phyloP scores from a whole-genome alignment of 1,140 invertebrate genomes.

The Drosophila tsacasi region DNA sequence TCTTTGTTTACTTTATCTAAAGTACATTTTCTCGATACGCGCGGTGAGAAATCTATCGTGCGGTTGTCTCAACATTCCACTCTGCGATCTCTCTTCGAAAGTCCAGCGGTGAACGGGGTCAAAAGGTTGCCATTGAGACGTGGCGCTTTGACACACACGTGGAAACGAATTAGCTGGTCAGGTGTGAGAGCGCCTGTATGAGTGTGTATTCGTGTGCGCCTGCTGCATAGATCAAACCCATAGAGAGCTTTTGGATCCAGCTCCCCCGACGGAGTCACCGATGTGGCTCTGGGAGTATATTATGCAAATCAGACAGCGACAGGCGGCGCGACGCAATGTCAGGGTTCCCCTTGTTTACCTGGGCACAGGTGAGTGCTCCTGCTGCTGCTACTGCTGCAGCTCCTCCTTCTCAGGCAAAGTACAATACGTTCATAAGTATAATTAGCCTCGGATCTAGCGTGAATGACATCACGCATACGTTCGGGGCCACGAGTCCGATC shows the following conservation, averaged over 20 bases:
- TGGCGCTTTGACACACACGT: constrained; percentile 75
- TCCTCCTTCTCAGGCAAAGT: not conserved
- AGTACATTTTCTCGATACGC: constrained; percentile 33
- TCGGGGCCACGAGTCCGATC: constrained; percentile 36
- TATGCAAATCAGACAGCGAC: constrained; percentile 70
- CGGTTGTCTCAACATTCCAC: constrained; percentile 5
- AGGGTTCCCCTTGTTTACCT: constrained; percentile 68
- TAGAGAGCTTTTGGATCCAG: constrained; percentile 18
- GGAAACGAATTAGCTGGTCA: constrained; percentile 34
- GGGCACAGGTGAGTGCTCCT: constrained; percentile 66
- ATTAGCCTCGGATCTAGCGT: constrained; percentile 27
- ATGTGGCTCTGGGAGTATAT: constrained; percentile 80
- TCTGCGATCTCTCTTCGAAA: constrained; percentile 1
- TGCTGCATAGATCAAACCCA: constrained; percentile 4
- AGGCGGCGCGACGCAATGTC: constrained; percentile 56
- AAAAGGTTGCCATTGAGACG: constrained; percentile 50
- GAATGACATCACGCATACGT: constrained; percentile 57
- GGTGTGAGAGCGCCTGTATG: constrained; percentile 13
- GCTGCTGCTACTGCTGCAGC: not conserved
- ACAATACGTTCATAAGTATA: constrained; percentile 34
- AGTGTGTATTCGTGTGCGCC: constrained; percentile 6
- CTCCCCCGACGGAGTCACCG: constrained; percentile 32
- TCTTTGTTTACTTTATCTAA: constrained; percentile 73
- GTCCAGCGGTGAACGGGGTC: constrained; percentile 21
- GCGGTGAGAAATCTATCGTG: constrained; percentile 27